Evolutionary conservation across 2,113 vertebrate species (phyloP).

Genomic region (Shinisaurus crocodilurus): DNA sequence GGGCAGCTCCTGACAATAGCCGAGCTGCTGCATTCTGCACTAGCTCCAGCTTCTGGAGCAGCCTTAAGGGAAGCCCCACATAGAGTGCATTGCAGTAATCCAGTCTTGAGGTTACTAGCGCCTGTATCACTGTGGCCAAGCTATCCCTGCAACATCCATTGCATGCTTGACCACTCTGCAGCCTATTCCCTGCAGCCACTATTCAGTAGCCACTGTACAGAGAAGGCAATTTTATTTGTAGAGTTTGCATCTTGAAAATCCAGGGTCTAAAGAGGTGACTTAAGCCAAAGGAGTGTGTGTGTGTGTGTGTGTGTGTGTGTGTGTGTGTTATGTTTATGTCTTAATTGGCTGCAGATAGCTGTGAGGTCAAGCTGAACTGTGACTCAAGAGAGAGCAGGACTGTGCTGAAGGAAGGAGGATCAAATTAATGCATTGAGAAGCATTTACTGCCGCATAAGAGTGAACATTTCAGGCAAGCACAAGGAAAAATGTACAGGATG

Average conservation of each 20-base stretch:
- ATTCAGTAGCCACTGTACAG: background rate
- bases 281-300: background rate
- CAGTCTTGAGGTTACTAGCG: no score
- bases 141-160: no score
- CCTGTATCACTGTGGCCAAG: no score
- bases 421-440: conserved; percentile 13
- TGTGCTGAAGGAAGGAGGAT: background rate
- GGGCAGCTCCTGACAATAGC: no score
- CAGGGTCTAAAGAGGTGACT: background rate
- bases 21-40: no score
- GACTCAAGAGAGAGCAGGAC: background rate
- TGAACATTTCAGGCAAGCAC: background rate
- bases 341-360: conserved; percentile 13
- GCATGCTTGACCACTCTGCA: no score
- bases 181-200: background rate
- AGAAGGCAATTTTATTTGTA: background rate
- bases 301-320: no score
- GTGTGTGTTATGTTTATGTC: background rate
- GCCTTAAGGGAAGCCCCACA: no score
- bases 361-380: conserved; percentile 1
- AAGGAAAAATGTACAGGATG: background rate
- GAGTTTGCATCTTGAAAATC: background rate
- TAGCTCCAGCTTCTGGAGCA: no score
- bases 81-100: no score
- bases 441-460: background rate